Percentiles rank a stretch among this genome's conserved stretches.
These are phyloP conservation scores for Coilia nasus DNA, from an alignment of 2,797 vertebrate species.

Conservation along the genomic window DNA sequence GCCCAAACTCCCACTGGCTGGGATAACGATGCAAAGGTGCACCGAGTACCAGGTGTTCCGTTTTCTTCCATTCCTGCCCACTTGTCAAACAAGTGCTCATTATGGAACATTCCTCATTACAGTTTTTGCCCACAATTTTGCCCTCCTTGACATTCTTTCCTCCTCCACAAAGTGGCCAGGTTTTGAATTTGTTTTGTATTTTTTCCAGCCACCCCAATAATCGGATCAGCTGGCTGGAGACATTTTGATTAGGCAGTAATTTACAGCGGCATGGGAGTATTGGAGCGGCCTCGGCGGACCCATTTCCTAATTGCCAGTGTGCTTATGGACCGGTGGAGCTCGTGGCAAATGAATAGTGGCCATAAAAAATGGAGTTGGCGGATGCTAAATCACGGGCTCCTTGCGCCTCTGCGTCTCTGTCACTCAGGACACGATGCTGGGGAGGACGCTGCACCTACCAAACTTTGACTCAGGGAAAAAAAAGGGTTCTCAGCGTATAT, in stretches of 20 bases:
- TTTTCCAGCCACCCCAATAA: constrained; percentile 27
- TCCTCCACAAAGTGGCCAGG: not conserved
- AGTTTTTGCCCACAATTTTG: not conserved
- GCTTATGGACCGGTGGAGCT: constrained; percentile 63
- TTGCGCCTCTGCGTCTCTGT: constrained; percentile 36
- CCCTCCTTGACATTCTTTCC: not conserved
- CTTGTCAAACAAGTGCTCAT: constrained; percentile 47
- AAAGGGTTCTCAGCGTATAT: not conserved
- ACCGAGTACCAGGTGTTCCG: not conserved
- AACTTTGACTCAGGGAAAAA: constrained; percentile 32
- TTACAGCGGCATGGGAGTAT: constrained; percentile 56
- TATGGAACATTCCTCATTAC: constrained; percentile 7
- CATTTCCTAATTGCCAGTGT: constrained; percentile 76
- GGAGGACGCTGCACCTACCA: not conserved
- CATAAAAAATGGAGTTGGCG: constrained; percentile 72
- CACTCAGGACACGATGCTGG: not conserved
- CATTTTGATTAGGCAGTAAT: constrained; percentile 66
- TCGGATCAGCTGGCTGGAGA: constrained; percentile 55
- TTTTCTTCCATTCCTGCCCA: constrained; percentile 49
- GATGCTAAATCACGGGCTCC: constrained; percentile 69
- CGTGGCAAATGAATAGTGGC: constrained; percentile 64
- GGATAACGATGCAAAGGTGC: constrained; percentile 60
- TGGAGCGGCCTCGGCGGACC: constrained; percentile 56
- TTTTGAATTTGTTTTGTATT: not conserved
- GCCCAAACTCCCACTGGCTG: constrained; percentile 30